Evolutionary conservation across 92 coral and sea anemone species (phyloP).

Genomic region (Galaxea fascicularis): DNA sequence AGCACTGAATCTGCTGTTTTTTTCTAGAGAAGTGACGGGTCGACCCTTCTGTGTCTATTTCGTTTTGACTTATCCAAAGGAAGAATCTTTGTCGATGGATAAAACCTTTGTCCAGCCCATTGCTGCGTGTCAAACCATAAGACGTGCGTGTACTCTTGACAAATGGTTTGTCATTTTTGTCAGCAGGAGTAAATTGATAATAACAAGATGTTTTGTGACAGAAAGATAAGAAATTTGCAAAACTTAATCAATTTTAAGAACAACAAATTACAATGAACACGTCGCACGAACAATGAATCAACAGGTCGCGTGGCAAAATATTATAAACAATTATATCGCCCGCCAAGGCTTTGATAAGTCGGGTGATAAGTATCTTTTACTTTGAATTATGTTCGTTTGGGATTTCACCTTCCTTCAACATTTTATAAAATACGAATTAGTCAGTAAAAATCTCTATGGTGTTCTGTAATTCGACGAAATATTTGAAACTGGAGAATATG

Average conservation of each 20-base stretch:
- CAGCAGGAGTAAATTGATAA: constrained; percentile 9
- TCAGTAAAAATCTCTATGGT: no score
- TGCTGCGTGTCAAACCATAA: no score
- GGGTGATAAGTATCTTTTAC: not conserved
- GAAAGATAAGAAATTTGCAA: not conserved
- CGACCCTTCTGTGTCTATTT: no score
- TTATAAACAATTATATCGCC: constrained; percentile 9
- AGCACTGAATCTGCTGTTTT: no score
- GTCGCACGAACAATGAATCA: constrained; percentile 24
- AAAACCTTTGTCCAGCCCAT: no score
- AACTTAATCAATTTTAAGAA: constrained; percentile 11
- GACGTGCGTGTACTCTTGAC: constrained; percentile 15
- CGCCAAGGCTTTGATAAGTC: not conserved
- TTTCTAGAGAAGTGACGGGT: no score
- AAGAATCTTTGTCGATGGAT: no score
- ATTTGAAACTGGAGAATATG: no score
- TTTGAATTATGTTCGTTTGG: not conserved
- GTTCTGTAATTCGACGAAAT: no score
- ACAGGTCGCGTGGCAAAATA: constrained; percentile 43
- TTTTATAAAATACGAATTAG: no score
- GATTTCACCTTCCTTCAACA: not conserved
- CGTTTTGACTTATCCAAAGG: no score
- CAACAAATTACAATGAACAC: constrained; percentile 14
- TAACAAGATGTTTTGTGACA: constrained; percentile 22
- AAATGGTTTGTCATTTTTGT: not conserved